Base-by-base conservation (phyloP, 2,797 vertebrate species). In the Sus cebifrons region DNA sequence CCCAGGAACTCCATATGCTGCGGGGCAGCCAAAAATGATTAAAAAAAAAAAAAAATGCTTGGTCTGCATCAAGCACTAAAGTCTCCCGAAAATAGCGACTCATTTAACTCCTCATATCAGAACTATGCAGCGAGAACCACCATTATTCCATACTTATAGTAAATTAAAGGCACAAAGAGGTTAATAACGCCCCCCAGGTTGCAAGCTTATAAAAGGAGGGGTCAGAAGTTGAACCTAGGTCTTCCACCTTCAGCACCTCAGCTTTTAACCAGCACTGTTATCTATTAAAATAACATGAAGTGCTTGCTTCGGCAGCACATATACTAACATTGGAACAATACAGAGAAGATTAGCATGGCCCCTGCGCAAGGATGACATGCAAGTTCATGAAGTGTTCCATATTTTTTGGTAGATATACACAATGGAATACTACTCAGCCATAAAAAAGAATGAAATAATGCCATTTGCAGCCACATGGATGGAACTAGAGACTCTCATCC, bases 91-190 rank as follows among this genome's bases (percentile, higher is more conserved):
- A 91, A 81, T 23, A 68, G 32, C 82, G 60, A 95, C 78, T 91
- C 88, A 89, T 89, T 82, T 86, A 83, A 83, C 36, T 65, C 78
- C 73, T 96, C 75, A 73, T 52, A 60, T 93, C 65, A 78, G 86
- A 97, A 83, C 62, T 20, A 81, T 52, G 56, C 27, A 64, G 32
- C 25, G 70, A 6, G 44, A 91, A 62, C 91, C 89, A 65, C 67
- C 91, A 95, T 86, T 77, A 92, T 60, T 74, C 60, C 40, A 2
- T 83, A 89, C 94, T 86, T 91, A 91, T 27, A 78, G 67, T 71
- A 79, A 96, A 96, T 88, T 73, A 62, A 92, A 92, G 87, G 75
- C 68, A 87, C n/a, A 74, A 94, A 67, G 71, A 85, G 87, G 77
- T 92, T 96, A 92, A 84, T 86, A 92, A 91, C 52, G 70, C 83